Evolutionary conservation across 2,888 invertebrate species (phyloP), one percentile per base, ranked within the genome.

Genomic region (Bugula neritina): DNA sequence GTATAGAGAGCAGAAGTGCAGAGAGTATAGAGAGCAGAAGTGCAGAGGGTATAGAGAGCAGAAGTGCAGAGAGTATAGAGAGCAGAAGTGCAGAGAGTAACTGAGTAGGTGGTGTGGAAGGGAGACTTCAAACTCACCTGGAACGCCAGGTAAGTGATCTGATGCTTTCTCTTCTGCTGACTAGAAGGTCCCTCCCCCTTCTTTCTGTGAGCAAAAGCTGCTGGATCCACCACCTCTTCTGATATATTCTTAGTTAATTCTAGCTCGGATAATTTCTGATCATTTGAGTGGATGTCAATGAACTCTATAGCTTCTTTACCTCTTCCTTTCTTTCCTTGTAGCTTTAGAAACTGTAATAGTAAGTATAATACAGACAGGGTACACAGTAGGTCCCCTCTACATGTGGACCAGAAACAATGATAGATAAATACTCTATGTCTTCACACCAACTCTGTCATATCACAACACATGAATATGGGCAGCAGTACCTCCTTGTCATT

Each of bases 61-160:
- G n/a, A n/a, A n/a, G n/a, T n/a, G n/a, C n/a, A n/a, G n/a, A n/a
- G n/a, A n/a, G n/a, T n/a, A n/a, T n/a, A n/a, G n/a, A n/a, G n/a
- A n/a, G n/a, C n/a, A n/a, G n/a, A n/a, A n/a, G n/a, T n/a, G n/a
- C n/a, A n/a, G n/a, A n/a, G n/a, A n/a, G n/a, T n/a, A n/a, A n/a
- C n/a, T n/a, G n/a, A n/a, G n/a, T n/a, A n/a, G n/a, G n/a, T n/a
- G n/a, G n/a, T n/a, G n/a, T n/a, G n/a, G n/a, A n/a, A n/a, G n/a
- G n/a, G n/a, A n/a, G n/a, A n/a, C n/a, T n/a, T 43, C 55, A 31
- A 13, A n/a, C 75, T 72, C 78, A 89, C 89, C 87, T 90, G 89
- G 83, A 91, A 90, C 29, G 95, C 96, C 76, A 97, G 87, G 84
- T 94, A 96, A 0, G 95, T 96, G 78, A 97, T 96, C 87, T 97